Evolutionary conservation across 1,140 invertebrate genomes (phyloP).

Genomic region (Chymomyza costata): DNA sequence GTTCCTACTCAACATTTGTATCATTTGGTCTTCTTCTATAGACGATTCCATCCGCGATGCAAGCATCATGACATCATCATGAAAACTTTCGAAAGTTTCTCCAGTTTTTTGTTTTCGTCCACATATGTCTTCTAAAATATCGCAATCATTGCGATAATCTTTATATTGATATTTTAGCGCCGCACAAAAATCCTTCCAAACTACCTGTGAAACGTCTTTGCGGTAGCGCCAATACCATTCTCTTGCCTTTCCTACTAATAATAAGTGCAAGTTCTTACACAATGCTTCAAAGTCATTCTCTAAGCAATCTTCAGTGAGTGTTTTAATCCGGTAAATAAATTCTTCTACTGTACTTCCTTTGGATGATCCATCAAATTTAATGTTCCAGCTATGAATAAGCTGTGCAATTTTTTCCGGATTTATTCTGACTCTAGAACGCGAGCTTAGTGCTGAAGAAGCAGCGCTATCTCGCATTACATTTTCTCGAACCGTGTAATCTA

Average conservation of each 20-base stretch:
- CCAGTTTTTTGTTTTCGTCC: not conserved
- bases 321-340: not conserved
- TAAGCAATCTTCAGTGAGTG: not conserved
- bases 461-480: too few relatives aligned
- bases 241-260: too few relatives aligned
- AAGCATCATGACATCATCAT: constrained; percentile 1
- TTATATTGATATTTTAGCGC: constrained; percentile 9
- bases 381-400: too few relatives aligned
- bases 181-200: constrained; percentile 7
- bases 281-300: not conserved
- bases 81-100: constrained; percentile 11
- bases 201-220: not conserved
- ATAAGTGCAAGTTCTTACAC: not conserved
- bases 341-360: not conserved
- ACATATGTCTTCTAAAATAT: constrained; percentile 5
- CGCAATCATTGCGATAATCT: not conserved
- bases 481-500: too few relatives aligned
- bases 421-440: too few relatives aligned
- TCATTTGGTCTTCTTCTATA: not conserved
- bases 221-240: not conserved
- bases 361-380: not conserved
- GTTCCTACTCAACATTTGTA: not conserved
- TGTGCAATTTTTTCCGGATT: too few relatives aligned
- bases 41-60: not conserved
- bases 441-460: too few relatives aligned